These are phyloP conservation scores for Tretioscincus oriximinensis DNA, from an alignment of 2,113 vertebrate genomes.

Conservation along the genomic window DNA sequence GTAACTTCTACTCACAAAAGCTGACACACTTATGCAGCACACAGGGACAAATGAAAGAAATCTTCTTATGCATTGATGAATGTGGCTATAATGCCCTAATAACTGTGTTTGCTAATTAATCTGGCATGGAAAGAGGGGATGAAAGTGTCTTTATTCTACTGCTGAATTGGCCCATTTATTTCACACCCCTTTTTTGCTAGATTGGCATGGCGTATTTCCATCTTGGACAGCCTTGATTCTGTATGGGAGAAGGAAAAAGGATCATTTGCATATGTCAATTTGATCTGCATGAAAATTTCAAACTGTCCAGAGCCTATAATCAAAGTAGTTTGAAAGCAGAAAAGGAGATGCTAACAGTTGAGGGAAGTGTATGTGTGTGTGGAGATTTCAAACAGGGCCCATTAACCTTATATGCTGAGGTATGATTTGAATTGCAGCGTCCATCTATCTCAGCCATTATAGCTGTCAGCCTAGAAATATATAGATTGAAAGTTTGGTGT, in stretches of 20 bases:
- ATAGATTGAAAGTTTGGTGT: no score
- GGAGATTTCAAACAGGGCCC: no score
- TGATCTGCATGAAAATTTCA: no score
- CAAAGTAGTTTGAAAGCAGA: no score
- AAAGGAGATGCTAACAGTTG: no score
- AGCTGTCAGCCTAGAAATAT: no score
- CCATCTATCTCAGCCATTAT: no score
- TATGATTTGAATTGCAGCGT: no score
- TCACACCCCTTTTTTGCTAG: not conserved
- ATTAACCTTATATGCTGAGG: no score
- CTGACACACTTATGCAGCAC: constrained; percentile 20
- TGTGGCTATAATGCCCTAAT: not conserved
- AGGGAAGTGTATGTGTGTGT: no score
- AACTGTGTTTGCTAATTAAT: not conserved
- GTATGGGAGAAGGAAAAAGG: not conserved
- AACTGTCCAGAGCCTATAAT: no score
- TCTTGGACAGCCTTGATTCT: not conserved
- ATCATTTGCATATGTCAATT: not conserved
- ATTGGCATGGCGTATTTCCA: not conserved
- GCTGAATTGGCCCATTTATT: not conserved
- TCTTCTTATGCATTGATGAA: not conserved
- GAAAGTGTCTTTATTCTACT: not conserved
- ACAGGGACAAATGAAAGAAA: not conserved
- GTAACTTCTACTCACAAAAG: constrained; percentile 34
- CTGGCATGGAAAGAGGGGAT: not conserved